These are phyloP conservation scores for Darevskia nairensis DNA, from an alignment of 2,797 vertebrate species.

Conservation along the genomic window DNA sequence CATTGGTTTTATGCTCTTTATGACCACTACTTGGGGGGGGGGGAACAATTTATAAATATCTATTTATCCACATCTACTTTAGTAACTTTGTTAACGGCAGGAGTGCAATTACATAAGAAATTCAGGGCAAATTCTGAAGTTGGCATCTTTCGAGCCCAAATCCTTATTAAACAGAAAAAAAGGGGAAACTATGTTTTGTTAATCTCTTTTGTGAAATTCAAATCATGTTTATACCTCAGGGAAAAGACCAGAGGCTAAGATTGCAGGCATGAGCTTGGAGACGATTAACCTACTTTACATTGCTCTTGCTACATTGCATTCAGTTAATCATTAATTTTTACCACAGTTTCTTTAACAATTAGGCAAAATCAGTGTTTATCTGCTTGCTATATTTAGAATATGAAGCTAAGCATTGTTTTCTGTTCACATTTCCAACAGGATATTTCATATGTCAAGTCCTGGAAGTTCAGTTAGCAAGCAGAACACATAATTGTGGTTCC, in stretches of 20 bases:
- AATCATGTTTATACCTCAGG: slow-evolving; percentile 64
- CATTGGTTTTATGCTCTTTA: not conserved
- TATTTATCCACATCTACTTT: not conserved
- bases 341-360: slow-evolving; percentile 61
- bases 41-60: not conserved
- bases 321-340: slow-evolving; percentile 61
- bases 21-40: too few relatives aligned
- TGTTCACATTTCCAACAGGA: slow-evolving; percentile 36
- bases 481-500: slow-evolving; percentile 7
- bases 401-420: slow-evolving; percentile 46
- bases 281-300: slow-evolving; percentile 71
- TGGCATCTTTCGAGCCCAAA: slow-evolving; percentile 52
- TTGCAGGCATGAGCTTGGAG: slow-evolving; percentile 54
- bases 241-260: slow-evolving; percentile 59
- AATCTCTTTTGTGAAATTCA: slow-evolving; percentile 69
- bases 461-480: slow-evolving; percentile 35
- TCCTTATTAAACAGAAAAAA: slow-evolving; percentile 58
- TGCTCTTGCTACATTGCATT: slow-evolving; percentile 50
- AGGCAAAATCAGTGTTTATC: slow-evolving; percentile 49
- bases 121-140: slow-evolving; percentile 50
- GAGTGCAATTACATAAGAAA: slow-evolving; percentile 40
- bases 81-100: not conserved
- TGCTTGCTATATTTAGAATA: slow-evolving; percentile 54
- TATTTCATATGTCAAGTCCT: slow-evolving; percentile 6
- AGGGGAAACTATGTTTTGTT: slow-evolving; percentile 46